Evolutionary conservation across 2,113 vertebrate genomes (phyloP).

Genomic region (Trematocara zebra): DNA sequence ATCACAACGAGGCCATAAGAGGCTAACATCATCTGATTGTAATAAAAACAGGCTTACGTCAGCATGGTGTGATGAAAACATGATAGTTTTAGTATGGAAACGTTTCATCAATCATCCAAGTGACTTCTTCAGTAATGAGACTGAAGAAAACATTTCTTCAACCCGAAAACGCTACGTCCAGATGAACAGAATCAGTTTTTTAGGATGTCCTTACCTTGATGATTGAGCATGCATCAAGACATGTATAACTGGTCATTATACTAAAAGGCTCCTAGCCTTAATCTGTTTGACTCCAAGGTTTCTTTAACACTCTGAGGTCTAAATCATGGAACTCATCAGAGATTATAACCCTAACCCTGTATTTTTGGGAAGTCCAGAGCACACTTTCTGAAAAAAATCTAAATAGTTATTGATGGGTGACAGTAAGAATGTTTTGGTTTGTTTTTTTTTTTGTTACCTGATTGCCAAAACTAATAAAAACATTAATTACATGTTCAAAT

Average conservation of each 20-base stretch:
- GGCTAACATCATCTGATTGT: background rate
- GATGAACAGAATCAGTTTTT: background rate
- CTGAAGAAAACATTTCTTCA: background rate
- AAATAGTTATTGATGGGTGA: too few relatives aligned
- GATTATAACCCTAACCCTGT: background rate
- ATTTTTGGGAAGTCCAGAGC: background rate
- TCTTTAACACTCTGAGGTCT: background rate
- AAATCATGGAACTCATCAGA: background rate
- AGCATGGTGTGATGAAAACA: background rate
- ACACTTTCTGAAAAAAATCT: accelerated
- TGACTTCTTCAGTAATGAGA: background rate
- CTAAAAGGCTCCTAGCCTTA: background rate
- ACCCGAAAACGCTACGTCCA: accelerated
- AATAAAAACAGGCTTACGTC: background rate
- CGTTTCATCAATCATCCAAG: accelerated
- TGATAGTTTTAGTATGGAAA: background rate
- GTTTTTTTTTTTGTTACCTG: accelerated
- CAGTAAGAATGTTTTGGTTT: background rate
- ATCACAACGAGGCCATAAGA: background rate
- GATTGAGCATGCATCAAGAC: background rate
- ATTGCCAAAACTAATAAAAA: background rate
- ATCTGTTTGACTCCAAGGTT: background rate
- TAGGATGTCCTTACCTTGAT: background rate
- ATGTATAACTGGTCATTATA: background rate
- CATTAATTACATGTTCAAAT: background rate